Evolutionary conservation across 2,888 invertebrate species (phyloP).

Genomic region (Orchesella flavescens): DNA sequence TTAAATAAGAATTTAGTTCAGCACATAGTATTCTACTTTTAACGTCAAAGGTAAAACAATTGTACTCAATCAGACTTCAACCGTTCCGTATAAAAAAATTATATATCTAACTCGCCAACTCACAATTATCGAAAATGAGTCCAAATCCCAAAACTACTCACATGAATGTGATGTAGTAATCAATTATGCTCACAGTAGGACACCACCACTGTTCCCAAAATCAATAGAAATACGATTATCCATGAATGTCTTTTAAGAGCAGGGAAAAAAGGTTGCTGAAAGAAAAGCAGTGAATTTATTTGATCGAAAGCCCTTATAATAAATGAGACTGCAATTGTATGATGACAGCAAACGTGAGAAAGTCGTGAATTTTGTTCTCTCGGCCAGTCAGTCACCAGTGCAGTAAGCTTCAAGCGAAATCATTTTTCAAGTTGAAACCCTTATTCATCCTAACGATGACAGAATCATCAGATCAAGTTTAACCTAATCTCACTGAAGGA

Average conservation of each 20-base stretch:
- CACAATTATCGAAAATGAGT: not conserved
- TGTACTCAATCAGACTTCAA: not conserved
- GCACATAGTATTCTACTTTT: too few species aligned
- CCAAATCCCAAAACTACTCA: not conserved
- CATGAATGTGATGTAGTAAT: too few species aligned
- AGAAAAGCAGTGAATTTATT: too few species aligned
- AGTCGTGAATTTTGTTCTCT: not conserved
- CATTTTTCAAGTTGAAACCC: conserved; percentile 4
- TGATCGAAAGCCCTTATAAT: not conserved
- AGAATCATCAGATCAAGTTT: not conserved
- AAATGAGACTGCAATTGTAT: not conserved
- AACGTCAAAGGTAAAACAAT: not conserved
- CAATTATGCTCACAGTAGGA: too few species aligned
- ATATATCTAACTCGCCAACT: too few species aligned
- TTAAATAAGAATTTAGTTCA: too few species aligned
- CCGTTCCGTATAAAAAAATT: too few species aligned
- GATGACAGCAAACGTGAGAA: conserved; percentile 20
- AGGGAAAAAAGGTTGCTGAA: too few species aligned
- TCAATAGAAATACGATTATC: too few species aligned
- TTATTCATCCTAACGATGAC: not conserved
- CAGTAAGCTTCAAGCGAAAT: not conserved
- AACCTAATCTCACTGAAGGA: not conserved
- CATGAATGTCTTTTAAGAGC: too few species aligned
- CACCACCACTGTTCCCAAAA: too few species aligned
- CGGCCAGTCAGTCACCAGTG: not conserved